phyloP scores from a whole-genome alignment of 2,888 invertebrate genomes.

The Eupithecia vulgata region DNA sequence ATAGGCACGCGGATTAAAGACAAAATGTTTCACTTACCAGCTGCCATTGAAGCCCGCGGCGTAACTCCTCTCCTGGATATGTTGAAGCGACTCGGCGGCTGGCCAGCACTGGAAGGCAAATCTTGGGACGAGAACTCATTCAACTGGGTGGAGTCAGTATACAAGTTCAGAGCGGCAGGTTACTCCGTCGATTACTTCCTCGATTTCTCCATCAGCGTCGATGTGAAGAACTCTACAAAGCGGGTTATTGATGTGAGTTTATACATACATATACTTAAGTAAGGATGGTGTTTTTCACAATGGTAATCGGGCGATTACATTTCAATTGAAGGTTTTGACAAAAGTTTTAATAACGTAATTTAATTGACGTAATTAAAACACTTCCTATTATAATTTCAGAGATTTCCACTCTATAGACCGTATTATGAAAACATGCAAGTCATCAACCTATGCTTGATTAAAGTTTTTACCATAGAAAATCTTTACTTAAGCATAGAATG shows the following conservation, averaged over 20 bases:
- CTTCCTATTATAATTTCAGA: neutral
- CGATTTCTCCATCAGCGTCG: conserved; percentile 94
- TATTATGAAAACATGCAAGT: no score
- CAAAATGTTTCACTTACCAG: conserved; percentile 68
- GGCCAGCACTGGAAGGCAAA: conserved; percentile 94
- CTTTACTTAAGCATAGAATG: no score
- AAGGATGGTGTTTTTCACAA: neutral
- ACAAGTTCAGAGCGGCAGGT: conserved; percentile 90
- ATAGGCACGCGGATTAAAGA: neutral
- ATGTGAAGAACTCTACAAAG: conserved; percentile 93
- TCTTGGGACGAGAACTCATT: conserved; percentile 89
- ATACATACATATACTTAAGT: neutral
- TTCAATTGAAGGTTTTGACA: neutral
- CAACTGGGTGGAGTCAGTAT: conserved; percentile 92
- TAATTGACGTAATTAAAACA: neutral
- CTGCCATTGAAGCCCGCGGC: conserved; percentile 91
- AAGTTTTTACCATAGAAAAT: no score
- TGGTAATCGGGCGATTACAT: neutral
- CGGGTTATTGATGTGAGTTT: conserved; percentile 92
- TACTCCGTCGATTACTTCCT: conserved; percentile 95
- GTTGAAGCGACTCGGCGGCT: conserved; percentile 92
- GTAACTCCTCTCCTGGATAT: conserved; percentile 88
- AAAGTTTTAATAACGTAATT: neutral
- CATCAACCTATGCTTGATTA: no score
- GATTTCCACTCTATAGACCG: neutral